Evolutionary conservation across 1,140 invertebrate species (phyloP).

Genomic region (Cardiocondyla obscurior): DNA sequence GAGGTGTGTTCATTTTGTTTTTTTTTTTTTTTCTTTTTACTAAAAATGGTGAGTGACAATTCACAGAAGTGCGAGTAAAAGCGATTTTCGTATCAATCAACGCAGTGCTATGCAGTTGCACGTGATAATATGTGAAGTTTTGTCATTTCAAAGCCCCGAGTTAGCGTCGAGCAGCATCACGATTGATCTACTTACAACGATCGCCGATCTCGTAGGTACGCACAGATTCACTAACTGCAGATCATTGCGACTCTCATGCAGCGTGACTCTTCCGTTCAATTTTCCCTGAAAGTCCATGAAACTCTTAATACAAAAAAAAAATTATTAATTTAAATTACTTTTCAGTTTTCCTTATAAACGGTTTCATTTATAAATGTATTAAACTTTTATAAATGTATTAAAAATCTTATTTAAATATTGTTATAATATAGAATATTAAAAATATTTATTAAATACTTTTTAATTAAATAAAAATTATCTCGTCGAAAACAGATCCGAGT

Average conservation of each 20-base stretch:
- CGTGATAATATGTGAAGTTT: background rate
- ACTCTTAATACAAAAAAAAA: conserved; percentile 60
- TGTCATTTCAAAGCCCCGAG: conserved; percentile 35
- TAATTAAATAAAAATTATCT: background rate
- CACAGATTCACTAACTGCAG: conserved; percentile 80
- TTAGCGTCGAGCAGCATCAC: conserved; percentile 25
- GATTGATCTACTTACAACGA: conserved; percentile 77
- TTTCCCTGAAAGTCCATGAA: conserved; percentile 81
- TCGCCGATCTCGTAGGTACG: conserved; percentile 77
- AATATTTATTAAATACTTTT: too few relatives aligned
- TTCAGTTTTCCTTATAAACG: background rate
- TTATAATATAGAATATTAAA: too few relatives aligned
- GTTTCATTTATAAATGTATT: background rate
- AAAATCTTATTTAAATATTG: too few relatives aligned
- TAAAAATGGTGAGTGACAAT: background rate
- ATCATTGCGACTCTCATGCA: conserved; percentile 77
- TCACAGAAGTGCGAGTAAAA: conserved; percentile 28
- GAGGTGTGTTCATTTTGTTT: background rate
- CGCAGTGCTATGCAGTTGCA: conserved; percentile 15
- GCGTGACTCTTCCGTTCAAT: conserved; percentile 76
- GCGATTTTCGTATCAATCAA: background rate
- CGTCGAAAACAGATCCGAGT: background rate
- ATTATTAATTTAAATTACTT: too few relatives aligned
- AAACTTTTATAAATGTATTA: conserved; percentile 5
- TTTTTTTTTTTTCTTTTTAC: background rate